Conservation (phyloP, 2,888 invertebrate genomes). For the Tyria jacobaeae region DNA sequence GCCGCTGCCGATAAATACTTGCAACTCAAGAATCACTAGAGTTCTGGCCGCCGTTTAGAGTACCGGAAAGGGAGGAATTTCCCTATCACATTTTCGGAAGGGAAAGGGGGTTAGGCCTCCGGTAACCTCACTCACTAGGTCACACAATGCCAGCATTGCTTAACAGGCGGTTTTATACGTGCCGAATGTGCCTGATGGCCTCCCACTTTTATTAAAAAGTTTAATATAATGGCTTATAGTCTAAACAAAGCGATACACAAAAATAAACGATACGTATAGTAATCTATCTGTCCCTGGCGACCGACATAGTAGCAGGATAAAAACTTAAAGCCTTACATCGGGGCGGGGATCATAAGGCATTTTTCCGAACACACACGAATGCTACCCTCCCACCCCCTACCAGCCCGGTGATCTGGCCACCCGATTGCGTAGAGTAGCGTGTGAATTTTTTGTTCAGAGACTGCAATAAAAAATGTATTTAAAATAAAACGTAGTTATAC, state of each 20-base stretch:
- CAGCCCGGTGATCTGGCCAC: conserved; percentile 74
- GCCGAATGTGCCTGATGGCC: no score
- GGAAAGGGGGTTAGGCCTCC: no score
- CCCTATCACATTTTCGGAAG: no score
- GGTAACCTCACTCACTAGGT: no score
- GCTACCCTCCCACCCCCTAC: conserved; percentile 48
- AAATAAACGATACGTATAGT: conserved; percentile 44
- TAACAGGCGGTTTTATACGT: no score
- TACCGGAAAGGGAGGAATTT: no score
- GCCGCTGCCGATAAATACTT: no score
- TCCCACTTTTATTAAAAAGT: no score
- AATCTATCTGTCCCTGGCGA: conserved; percentile 54
- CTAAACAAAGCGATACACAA: conserved; percentile 6
- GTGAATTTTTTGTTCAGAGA: conserved; percentile 54
- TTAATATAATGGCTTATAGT: background rate
- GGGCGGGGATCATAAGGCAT: conserved; percentile 81
- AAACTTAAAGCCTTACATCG: conserved; percentile 67
- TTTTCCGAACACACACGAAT: conserved; percentile 84
- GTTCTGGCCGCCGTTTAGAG: no score
- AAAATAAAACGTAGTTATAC: background rate
- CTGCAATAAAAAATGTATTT: background rate
- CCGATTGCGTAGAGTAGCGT: conserved; percentile 70
- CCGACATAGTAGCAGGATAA: conserved; percentile 62
- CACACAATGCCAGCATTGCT: no score
- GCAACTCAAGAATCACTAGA: no score